Evolutionary conservation across 2,113 vertebrate genomes (phyloP).

Genomic region (Gnathonemus echidnorhynchus): DNA sequence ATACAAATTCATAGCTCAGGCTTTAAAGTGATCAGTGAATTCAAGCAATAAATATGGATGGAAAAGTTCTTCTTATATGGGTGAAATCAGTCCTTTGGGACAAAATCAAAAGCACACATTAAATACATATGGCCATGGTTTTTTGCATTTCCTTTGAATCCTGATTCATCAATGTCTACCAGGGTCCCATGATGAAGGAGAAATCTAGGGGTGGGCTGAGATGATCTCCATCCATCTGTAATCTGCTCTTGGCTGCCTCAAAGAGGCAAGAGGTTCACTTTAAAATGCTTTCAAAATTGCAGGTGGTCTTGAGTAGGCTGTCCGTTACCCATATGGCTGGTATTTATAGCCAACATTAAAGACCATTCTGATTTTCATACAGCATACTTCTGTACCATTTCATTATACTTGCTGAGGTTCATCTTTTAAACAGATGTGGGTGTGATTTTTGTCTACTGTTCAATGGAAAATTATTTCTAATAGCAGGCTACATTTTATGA

Average conservation of each 20-base stretch:
- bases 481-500: neutral
- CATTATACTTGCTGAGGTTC: slow-evolving; percentile 4
- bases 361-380: slow-evolving; percentile 9
- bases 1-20: neutral
- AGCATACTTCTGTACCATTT: neutral
- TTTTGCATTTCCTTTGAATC: slow-evolving; percentile 3
- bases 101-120: neutral
- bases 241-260: neutral
- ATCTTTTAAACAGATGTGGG: neutral
- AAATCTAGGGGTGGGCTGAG: neutral
- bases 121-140: slow-evolving; percentile 14
- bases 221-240: neutral
- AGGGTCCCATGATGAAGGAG: neutral
- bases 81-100: neutral
- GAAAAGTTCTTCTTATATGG: neutral
- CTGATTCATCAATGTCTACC: slow-evolving; percentile 10
- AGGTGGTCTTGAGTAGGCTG: neutral
- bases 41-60: neutral
- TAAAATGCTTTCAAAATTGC: slow-evolving; percentile 8
- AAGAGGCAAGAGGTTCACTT: slow-evolving; percentile 7
- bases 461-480: neutral
- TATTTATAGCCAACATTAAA: slow-evolving; percentile 6
- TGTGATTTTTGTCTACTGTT: neutral
- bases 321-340: slow-evolving; percentile 2
- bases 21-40: neutral